phyloP scores from a whole-genome alignment of 2,888 invertebrate species.

The Tolmerus cingulatus region DNA sequence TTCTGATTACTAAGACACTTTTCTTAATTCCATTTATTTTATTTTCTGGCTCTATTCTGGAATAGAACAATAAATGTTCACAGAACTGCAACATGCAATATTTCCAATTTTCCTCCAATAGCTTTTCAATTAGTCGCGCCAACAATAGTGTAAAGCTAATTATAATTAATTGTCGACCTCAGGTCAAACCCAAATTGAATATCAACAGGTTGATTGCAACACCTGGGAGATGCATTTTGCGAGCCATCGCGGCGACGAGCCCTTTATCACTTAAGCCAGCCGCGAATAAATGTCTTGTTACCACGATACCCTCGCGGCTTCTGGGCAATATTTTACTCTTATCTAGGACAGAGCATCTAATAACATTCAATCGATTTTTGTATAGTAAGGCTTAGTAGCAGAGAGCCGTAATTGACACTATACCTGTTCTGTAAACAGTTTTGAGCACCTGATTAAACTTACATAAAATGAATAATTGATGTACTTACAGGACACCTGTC shows the following conservation, averaged over 20 bases:
- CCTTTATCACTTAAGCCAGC: not conserved
- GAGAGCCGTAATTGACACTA: not conserved
- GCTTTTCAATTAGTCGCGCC: not conserved
- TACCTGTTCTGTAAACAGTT: not conserved
- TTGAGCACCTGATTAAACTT: not conserved
- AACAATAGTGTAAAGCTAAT: not conserved
- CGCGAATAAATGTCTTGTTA: not conserved
- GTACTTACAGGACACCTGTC: not conserved
- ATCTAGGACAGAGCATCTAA: not conserved
- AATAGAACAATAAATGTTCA: not conserved
- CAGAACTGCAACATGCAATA: not conserved
- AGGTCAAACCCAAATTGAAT: not conserved
- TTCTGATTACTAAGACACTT: not conserved
- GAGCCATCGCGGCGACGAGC: not conserved
- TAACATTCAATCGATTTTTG: not conserved
- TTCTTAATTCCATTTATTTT: not conserved
- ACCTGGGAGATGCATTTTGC: not conserved
- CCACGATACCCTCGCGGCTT: not conserved
- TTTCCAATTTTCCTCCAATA: not conserved
- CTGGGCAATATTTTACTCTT: not conserved
- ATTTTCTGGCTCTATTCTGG: not conserved
- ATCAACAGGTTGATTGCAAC: not conserved
- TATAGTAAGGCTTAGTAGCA: not conserved
- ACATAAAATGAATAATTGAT: not conserved
- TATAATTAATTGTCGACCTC: not conserved